Evolutionary conservation across 2,113 vertebrate genomes (phyloP), one percentile per base, ranked within the genome.

Genomic region (Gasterosteus aculeatus): DNA sequence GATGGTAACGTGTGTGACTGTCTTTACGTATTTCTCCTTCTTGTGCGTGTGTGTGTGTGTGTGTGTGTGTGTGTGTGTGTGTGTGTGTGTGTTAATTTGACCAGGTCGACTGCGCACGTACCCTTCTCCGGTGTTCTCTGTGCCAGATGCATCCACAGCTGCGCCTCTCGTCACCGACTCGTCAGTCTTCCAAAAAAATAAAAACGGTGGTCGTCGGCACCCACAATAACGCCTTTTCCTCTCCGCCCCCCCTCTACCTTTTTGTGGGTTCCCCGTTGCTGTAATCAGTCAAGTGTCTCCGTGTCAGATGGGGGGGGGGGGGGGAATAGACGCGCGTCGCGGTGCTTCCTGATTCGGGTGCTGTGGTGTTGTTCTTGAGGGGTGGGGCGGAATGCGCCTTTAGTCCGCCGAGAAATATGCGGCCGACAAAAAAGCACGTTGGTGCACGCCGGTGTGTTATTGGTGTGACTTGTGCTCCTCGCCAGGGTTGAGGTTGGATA

Each of bases 341-440:
- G 57, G 57, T 83, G 92, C 92, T 94, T 94, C 92, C 93, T 93
- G 93, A 90, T 94, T 91, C 84, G 84, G 87, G 85, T 83, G 82
- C 68, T 79, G 82, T 60, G 81, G 46, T 87, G 92, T 38, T 90
- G 83, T 87, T 87, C 78, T 89, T 62, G 49, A 92, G 90, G 92
- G 93, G 93, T 92, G 93, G 92, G 89, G 93, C 92, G 84, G 89
- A 75, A 87, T 80, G 88, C 84, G 72, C 89, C 73, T 26, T 67
- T 62, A 75, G 46, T 84, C 72, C 74, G 86, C 69, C 62, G 58
- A 91, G 84, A 89, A 88, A 83, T 78, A 84, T 72, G 61, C 16
- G 56, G 77, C 67, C 78, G 15, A 14, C 22, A 41, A 65, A 73
- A 80, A 72, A 82, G 80, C 92, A 84, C 86, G 91, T 75, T 60